Evolutionary conservation across 2,888 invertebrate species (phyloP).

Genomic region (Cryptus viduatorius): DNA sequence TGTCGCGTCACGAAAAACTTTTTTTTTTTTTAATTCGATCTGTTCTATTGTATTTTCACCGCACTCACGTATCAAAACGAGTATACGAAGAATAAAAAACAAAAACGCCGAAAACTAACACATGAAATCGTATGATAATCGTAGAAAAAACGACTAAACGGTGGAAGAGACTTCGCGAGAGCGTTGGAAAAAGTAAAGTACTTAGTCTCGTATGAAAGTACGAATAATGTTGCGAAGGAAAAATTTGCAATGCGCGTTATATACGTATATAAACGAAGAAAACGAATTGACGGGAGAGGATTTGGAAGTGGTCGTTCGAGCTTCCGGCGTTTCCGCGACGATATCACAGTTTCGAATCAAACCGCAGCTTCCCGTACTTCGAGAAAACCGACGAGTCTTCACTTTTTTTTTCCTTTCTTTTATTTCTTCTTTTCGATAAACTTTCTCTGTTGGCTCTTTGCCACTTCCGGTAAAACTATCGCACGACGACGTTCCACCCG

Average conservation of each 20-base stretch:
- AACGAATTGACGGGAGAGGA: background rate
- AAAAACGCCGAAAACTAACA: constrained; percentile 38
- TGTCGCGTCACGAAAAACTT: background rate
- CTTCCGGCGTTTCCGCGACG: constrained; percentile 42
- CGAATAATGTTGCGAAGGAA: background rate
- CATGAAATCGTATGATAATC: constrained; percentile 20
- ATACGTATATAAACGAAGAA: background rate
- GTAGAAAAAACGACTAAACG: constrained; percentile 45
- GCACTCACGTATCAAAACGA: constrained; percentile 11
- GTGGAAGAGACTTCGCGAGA: constrained; percentile 17
- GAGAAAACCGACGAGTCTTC: constrained; percentile 16
- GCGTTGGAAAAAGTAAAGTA: background rate
- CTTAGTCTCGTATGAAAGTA: background rate
- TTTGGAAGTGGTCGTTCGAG: constrained; percentile 44
- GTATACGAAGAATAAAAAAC: background rate
- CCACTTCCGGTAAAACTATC: background rate
- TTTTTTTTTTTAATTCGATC: background rate
- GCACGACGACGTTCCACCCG: constrained; percentile 31
- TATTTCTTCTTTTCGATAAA: background rate
- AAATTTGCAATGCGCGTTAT: constrained; percentile 1
- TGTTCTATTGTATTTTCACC: background rate
- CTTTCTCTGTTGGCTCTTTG: background rate
- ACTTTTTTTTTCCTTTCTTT: constrained; percentile 1
- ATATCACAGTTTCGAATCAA: constrained; percentile 48
- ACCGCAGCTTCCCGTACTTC: constrained; percentile 2